A percentile compares a stretch with the other conserved stretches of the same genome.
Conservation (phyloP, 2,797 vertebrate genomes). For the Phalanger gymnotis region DNA sequence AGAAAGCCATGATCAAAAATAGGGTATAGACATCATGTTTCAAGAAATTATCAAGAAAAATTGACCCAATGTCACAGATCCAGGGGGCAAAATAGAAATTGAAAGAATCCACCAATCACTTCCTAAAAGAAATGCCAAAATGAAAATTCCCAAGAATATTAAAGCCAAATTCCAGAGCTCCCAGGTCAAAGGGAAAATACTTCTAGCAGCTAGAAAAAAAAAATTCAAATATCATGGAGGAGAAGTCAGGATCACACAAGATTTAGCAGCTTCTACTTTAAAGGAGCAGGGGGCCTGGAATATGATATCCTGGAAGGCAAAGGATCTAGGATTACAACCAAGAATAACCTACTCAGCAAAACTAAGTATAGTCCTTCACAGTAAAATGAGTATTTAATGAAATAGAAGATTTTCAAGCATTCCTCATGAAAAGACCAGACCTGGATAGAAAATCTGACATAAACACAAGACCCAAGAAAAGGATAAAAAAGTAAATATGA, state of each 20-base stretch:
- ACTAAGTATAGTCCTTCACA: neutral
- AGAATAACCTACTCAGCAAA: neutral
- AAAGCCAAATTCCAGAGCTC: neutral
- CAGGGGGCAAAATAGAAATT: neutral
- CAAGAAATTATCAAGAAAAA: neutral
- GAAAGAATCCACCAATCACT: neutral
- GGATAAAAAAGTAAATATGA: neutral
- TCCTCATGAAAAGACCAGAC: neutral
- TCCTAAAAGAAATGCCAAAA: neutral
- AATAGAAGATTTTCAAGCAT: neutral
- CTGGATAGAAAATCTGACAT: neutral
- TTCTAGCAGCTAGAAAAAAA: neutral
- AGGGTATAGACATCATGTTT: neutral
- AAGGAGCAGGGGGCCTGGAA: neutral
- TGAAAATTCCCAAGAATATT: neutral
- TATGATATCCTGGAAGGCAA: neutral
- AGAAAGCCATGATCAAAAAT: no score
- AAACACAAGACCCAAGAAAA: neutral
- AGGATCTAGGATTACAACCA: neutral
- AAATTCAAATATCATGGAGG: neutral
- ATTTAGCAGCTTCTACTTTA: neutral
- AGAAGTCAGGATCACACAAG: neutral
- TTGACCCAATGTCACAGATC: neutral
- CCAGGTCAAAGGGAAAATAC: neutral
- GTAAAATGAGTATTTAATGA: neutral